Evolutionary conservation across 2,113 vertebrate species (phyloP).

Genomic region (Labeo rohita): DNA sequence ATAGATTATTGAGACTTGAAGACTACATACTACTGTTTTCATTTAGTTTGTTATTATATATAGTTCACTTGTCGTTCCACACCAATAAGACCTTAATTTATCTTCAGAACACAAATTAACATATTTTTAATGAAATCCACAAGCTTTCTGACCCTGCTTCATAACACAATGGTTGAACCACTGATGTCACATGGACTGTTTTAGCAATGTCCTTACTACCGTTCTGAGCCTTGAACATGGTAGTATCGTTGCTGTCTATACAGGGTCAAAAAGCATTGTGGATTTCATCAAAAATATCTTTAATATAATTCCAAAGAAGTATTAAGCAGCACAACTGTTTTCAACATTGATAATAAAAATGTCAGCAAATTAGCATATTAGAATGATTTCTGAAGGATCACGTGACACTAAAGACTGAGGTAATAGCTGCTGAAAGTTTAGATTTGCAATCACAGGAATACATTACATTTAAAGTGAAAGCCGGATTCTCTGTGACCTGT

Average conservation of each 20-base stretch:
- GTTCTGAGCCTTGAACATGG: too few relatives aligned
- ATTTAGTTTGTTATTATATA: neutral
- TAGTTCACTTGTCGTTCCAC: too few relatives aligned
- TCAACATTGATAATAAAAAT: neutral
- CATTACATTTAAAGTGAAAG: neutral
- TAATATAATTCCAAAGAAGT: neutral
- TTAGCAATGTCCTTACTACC: too few relatives aligned
- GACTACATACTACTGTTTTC: neutral
- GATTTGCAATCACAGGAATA: neutral
- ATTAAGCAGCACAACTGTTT: neutral
- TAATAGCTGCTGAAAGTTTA: neutral
- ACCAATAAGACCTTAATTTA: too few relatives aligned
- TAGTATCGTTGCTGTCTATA: too few relatives aligned
- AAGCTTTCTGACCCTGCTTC: too few relatives aligned
- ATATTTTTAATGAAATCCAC: too few relatives aligned
- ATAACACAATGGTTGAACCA: too few relatives aligned
- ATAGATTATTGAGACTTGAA: neutral
- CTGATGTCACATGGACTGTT: too few relatives aligned
- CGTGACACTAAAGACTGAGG: neutral
- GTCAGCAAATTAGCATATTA: neutral
- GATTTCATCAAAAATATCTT: neutral
- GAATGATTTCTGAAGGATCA: neutral
- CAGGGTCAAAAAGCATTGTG: too few relatives aligned
- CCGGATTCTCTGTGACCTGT: neutral
- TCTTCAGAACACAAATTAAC: too few relatives aligned